Conservation (phyloP, 2,888 invertebrate species). For the Hypena proboscidalis region DNA sequence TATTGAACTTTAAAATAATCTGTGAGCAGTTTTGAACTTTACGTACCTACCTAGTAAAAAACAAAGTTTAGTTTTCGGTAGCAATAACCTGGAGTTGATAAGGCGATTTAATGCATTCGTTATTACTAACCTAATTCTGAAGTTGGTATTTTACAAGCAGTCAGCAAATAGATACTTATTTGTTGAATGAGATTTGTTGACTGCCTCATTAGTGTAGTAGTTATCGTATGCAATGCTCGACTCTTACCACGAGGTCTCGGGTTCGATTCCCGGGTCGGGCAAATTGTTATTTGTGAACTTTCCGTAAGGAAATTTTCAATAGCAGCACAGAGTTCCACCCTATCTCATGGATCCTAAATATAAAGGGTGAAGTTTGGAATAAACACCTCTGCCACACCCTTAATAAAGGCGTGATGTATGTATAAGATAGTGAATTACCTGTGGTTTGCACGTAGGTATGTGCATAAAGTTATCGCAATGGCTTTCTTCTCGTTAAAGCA, state of each 20-base stretch:
- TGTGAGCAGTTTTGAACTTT: conserved; percentile 9
- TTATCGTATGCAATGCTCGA: conserved; percentile 6
- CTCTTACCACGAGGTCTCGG: background rate
- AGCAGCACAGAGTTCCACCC: no score
- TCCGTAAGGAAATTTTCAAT: no score
- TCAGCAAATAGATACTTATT: conserved; percentile 23
- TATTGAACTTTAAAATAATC: conserved; percentile 24
- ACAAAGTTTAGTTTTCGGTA: conserved; percentile 16
- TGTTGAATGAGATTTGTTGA: conserved; percentile 26
- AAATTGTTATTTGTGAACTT: no score
- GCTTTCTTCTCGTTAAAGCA: no score
- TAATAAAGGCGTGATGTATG: no score
- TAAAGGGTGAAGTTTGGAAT: no score
- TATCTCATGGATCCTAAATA: no score
- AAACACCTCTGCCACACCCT: no score
- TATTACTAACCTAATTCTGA: conserved; percentile 31
- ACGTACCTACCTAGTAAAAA: accelerated
- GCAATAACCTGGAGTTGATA: conserved; percentile 15
- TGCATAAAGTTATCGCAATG: no score
- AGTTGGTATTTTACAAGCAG: conserved; percentile 29
- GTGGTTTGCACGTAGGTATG: no score
- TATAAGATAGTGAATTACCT: no score
- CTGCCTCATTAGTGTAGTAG: conserved; percentile 2
- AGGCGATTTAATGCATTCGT: conserved; percentile 28
- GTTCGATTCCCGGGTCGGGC: no score